Evolutionary conservation across 2,888 invertebrate species (phyloP), one percentile per base, ranked within the genome.

Genomic region (Erannis defoliaria): DNA sequence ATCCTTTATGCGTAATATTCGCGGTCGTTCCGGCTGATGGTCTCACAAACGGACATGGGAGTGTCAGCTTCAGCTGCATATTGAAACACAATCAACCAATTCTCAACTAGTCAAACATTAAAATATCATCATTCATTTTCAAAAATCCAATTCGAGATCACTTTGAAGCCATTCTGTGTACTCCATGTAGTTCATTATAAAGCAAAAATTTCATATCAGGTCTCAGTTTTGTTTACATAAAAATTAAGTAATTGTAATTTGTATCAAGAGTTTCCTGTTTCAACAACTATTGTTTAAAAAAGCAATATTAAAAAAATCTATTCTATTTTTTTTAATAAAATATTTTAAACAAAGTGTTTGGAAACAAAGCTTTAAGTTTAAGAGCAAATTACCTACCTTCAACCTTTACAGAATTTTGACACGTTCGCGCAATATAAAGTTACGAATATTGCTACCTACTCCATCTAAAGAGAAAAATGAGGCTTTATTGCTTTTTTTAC

Each of bases 81-180:
- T 37, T 45, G 43, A 50, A 37, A 60, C 42, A 29, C 21, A 53
- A 35, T 19, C 49, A 49, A 50, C 12, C 38, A 53, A 61, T 60
- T 53, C 54, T 55, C 57, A 56, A 73, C 69, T 56, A 62, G 67
- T 68, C 51, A 49, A 65, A 61, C 46, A 62, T 59, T 45, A 64
- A 69, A 72, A 70, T 70, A 72, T 68, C 69, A 74, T 67, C 70
- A 70, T 72, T 78, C 70, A 83, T 83, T 82, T 78, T 73, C 42
- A 82, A 83, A 23, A 85, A 85, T 82, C 82, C 81, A 83, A 88
- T 89, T 89, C 88, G 92, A 92, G 92, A 92, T 92, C 92, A 90
- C 82, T 76, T 82, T 76, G 74, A 86, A 88, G 89, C 70, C 90
- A 79, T 77, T 64, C 88, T 77, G 84, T 81, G 76, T 86, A 86